These are phyloP conservation scores for Platycnemis pennipes DNA, from an alignment of 2,888 invertebrate genomes.

Conservation along the genomic window DNA sequence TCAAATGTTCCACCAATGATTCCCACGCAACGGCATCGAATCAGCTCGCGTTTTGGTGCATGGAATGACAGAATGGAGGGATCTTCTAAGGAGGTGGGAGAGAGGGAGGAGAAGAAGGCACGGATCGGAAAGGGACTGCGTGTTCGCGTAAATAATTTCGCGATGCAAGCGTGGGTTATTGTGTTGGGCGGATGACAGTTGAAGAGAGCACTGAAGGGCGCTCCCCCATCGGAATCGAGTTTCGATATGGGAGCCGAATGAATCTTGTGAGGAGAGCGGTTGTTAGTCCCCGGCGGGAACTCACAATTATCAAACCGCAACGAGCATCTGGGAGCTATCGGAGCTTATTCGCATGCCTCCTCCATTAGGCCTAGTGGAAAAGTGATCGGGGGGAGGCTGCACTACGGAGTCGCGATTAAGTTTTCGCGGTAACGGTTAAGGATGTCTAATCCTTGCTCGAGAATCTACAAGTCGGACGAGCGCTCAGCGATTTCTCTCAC, in stretches of 20 bases:
- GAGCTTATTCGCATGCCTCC: not conserved
- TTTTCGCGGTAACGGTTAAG: not conserved
- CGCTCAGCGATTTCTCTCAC: no score
- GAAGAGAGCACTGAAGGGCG: not conserved
- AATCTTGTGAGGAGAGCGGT: not conserved
- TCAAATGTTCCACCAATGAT: no score
- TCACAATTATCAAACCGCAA: not conserved
- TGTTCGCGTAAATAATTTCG: not conserved
- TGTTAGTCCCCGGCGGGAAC: not conserved
- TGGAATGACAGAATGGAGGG: no score
- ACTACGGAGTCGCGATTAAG: not conserved
- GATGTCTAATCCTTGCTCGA: not conserved
- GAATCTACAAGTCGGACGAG: no score
- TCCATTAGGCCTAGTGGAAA: not conserved
- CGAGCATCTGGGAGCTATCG: not conserved
- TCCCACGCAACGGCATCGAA: no score
- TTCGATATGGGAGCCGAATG: not conserved
- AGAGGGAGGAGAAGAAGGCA: no score
- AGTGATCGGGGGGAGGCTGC: not conserved
- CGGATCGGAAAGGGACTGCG: no score
- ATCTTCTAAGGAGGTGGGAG: no score
- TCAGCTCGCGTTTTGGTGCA: no score
- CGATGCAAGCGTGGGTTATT: not conserved
- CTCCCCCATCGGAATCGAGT: not conserved
- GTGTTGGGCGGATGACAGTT: not conserved